phyloP scores from a whole-genome alignment of 1,140 invertebrate species.

The Anastrepha ludens region DNA sequence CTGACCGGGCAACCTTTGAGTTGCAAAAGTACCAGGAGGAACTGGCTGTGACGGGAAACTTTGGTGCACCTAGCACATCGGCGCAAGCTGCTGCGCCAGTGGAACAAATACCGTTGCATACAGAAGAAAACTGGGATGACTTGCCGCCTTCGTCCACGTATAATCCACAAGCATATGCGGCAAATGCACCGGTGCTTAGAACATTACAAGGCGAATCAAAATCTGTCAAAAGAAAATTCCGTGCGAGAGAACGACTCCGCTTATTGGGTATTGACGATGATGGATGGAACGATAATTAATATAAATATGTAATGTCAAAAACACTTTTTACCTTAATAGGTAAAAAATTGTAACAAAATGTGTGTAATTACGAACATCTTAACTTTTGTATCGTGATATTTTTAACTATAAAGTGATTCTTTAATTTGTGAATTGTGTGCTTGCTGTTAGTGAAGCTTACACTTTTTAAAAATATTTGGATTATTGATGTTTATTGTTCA shows the following conservation, averaged over 20 bases:
- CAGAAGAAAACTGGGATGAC: conserved; percentile 56
- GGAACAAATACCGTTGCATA: not conserved
- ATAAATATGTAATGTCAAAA: no score
- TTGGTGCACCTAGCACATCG: not conserved
- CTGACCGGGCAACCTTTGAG: conserved; percentile 46
- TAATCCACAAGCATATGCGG: conserved; percentile 48
- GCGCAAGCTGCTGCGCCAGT: not conserved
- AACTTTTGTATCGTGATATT: no score
- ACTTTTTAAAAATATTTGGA: no score
- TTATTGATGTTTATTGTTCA: no score
- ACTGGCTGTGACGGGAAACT: not conserved
- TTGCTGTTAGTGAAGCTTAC: no score
- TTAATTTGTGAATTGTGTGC: no score
- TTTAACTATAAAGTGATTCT: no score
- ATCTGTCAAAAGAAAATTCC: conserved; percentile 43
- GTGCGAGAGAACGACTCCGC: conserved; percentile 52
- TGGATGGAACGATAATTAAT: no score
- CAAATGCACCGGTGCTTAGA: conserved; percentile 40
- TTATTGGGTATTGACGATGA: not conserved
- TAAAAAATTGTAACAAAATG: no score
- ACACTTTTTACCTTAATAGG: no score
- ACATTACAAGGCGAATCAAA: conserved; percentile 26
- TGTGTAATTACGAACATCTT: no score
- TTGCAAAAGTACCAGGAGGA: not conserved
- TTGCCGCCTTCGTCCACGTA: conserved; percentile 25